Percentiles rank a stretch among this genome's conserved stretches.
Conservation (phyloP, 23 tunicate species). For the Phallusia fumigata region DNA sequence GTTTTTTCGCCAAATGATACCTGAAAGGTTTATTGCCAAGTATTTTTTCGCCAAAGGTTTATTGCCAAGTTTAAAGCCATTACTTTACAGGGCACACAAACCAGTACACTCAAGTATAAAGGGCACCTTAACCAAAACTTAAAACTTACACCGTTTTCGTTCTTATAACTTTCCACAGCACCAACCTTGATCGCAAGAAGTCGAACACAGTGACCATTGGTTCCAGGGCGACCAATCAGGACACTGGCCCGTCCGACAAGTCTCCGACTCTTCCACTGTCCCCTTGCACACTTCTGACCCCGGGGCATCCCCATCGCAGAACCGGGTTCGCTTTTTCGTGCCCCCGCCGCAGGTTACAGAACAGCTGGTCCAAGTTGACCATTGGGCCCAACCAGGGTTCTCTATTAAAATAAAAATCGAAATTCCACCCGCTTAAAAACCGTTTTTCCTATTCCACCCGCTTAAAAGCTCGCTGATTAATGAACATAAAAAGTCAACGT, state of each 20-base stretch:
- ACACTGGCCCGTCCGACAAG: conserved; percentile 62
- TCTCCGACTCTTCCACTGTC: conserved; percentile 15
- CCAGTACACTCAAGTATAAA: too few species aligned
- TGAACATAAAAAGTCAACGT: too few species aligned
- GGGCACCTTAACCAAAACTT: too few species aligned
- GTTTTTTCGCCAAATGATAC: too few species aligned
- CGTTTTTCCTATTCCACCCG: too few species aligned
- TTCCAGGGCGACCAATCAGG: conserved; percentile 68
- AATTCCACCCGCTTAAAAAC: too few species aligned
- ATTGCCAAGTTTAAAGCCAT: too few species aligned
- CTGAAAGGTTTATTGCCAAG: too few species aligned
- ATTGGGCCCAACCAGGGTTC: conserved; percentile 75
- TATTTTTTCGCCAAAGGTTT: too few species aligned
- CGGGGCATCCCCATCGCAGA: conserved; percentile 64
- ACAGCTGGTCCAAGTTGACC: conserved; percentile 78
- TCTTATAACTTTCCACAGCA: not conserved
- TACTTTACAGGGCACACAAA: too few species aligned
- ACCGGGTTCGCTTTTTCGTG: conserved; percentile 35
- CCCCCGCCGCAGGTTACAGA: conserved; percentile 76
- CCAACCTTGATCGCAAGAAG: conserved; percentile 49
- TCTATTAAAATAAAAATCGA: conserved; percentile 27
- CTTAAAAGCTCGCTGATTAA: too few species aligned
- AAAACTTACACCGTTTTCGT: too few species aligned
- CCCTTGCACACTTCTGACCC: conserved; percentile 74
- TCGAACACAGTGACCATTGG: conserved; percentile 56